Base-by-base conservation (phyloP, 1,140 invertebrate species). In the Bombus sibiricus region DNA sequence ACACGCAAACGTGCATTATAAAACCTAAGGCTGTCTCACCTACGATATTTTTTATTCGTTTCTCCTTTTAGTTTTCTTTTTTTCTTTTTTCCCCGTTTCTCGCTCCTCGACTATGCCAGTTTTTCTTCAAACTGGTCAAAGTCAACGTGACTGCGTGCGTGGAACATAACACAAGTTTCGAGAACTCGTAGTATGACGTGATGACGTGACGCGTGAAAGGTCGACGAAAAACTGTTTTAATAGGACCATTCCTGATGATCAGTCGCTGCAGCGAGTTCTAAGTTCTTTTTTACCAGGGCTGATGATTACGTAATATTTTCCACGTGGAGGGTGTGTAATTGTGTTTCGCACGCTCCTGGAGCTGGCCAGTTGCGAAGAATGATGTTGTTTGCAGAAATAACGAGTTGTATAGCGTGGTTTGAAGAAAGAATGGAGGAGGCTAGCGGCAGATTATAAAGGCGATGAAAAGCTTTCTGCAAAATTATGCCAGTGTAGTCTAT, bases 1-100 rank as follows among this genome's bases (percentile, higher is more conserved):
- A 69, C 83, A 77, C 85, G 47, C 47, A 53, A 53, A 53, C 47
- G 47, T 53, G 47, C 68, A 74, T 78, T 85, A 77, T 77, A 82
- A 80, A 89, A 71, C 66, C 68, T 22, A 59, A 39, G 53, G 64
- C 39, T 68, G 43, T 64, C 77, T 39, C 37, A n/a, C 6, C 47
- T 53, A 53, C 5, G 47, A 53, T 53, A 53, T 22, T 10, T 68
- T 22, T 34, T 32, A 12, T 15, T 32, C 6, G 2, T 22, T 68
- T 34, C 47, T 9, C 18, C 25, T 37, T 37, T 37, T 68, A 34
- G 47, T 18, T 32, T n/a, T 66, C 15, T 32, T 34, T 18, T n/a
- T 66, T 32, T 34, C 8, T n/a, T 66, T 32, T 18, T 13, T 3
- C 6, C 6, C 32, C 6, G 18, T 53, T 47, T 32, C n/a, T 64